These are phyloP conservation scores for Sciurus carolinensis DNA, from an alignment of 2,797 vertebrate species.

Conservation along the genomic window DNA sequence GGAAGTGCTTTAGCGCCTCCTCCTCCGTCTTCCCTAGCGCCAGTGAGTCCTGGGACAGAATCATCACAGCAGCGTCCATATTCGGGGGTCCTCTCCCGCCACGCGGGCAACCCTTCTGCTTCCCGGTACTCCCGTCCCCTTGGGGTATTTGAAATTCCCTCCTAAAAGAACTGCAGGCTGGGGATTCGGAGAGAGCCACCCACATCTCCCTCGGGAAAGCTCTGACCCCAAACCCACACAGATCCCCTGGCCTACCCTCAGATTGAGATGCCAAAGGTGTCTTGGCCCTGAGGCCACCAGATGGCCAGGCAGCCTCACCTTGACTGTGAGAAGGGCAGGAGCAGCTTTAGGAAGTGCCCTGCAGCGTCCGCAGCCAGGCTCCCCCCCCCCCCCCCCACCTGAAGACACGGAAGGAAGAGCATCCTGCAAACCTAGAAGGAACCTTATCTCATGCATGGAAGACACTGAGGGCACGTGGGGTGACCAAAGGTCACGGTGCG, in stretches of 20 bases:
- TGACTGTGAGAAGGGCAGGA: no score
- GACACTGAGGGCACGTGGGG: accelerated
- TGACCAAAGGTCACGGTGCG: neutral
- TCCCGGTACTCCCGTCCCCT: neutral
- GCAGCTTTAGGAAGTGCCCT: neutral
- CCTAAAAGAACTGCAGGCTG: accelerated
- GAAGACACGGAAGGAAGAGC: neutral
- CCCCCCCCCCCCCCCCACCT: neutral
- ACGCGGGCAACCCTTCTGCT: accelerated
- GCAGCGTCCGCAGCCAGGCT: accelerated
- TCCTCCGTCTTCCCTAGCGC: slow-evolving; percentile 97
- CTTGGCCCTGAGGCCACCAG: neutral
- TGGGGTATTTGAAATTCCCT: neutral
- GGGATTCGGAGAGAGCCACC: neutral
- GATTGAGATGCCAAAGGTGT: neutral
- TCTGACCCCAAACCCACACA: neutral
- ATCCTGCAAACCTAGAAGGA: neutral
- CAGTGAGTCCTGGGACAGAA: slow-evolving; percentile 94
- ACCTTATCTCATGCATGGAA: neutral
- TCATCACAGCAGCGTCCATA: accelerated
- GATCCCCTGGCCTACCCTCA: neutral
- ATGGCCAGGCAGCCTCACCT: neutral
- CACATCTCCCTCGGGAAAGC: neutral
- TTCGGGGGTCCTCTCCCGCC: neutral
- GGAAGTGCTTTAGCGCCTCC: slow-evolving; percentile 98